A percentile compares a stretch with the other conserved stretches of the same genome.
Evolutionary conservation across 2,797 vertebrate species (phyloP).

Genomic region (Silurus aristotelis): DNA sequence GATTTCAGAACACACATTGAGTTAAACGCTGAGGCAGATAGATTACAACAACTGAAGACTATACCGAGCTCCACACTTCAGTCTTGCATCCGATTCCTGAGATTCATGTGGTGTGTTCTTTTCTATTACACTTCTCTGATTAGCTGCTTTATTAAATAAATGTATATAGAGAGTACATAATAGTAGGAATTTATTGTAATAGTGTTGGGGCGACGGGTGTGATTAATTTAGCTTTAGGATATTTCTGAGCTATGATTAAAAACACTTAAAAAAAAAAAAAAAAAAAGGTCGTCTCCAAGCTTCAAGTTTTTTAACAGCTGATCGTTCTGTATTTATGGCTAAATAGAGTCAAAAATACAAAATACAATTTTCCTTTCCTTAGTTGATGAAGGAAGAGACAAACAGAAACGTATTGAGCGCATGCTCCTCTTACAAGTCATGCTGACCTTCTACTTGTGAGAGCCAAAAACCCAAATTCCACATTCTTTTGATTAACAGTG

Average conservation of each 20-base stretch:
- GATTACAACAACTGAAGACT: neutral
- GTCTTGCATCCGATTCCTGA: neutral
- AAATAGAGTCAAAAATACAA: slow-evolving; percentile 6
- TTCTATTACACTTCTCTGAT: neutral
- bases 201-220: too few species aligned
- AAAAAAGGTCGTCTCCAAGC: neutral
- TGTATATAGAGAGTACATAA: neutral
- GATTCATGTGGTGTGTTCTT: too few species aligned
- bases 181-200: neutral
- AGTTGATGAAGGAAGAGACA: slow-evolving; percentile 32
- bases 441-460: neutral
- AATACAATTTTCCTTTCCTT: slow-evolving; percentile 25
- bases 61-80: neutral
- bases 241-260: neutral
- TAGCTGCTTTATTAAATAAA: too few species aligned
- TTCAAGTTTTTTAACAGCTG: neutral
- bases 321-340: neutral
- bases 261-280: neutral
- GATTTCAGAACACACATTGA: neutral
- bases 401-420: slow-evolving; percentile 41
- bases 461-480: neutral
- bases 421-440: neutral
- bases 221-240: neutral
- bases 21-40: neutral
- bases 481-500: neutral